phyloP scores from a whole-genome alignment of 2,888 invertebrate genomes.

The Oegoconia quadripuncta region DNA sequence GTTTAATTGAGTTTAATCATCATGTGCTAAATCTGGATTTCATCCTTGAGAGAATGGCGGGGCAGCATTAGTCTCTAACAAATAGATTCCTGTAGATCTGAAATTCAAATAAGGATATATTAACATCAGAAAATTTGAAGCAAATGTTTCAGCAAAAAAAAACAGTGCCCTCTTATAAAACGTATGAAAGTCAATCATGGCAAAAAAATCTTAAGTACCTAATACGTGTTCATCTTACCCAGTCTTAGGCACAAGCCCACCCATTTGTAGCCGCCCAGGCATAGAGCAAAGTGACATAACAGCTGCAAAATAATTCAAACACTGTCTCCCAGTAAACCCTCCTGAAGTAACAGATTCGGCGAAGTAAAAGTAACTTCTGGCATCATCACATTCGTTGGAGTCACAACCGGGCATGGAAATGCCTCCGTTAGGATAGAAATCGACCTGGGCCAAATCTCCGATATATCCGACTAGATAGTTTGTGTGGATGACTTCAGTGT shows the following conservation, averaged over 20 bases:
- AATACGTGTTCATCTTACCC: conserved; percentile 36
- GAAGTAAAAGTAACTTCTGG: conserved; percentile 46
- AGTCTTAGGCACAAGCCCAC: conserved; percentile 48
- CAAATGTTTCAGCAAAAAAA: too few species aligned
- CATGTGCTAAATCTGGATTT: conserved; percentile 10
- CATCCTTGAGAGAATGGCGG: conserved; percentile 48
- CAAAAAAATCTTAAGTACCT: too few species aligned
- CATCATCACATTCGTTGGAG: conserved; percentile 49
- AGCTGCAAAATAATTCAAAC: conserved; percentile 47
- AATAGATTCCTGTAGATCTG: conserved; percentile 45
- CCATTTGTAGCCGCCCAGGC: conserved; percentile 47
- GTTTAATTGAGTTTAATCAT: conserved; percentile 5
- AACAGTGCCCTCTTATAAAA: too few species aligned
- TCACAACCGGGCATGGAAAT: conserved; percentile 56
- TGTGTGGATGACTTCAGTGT: conserved; percentile 59
- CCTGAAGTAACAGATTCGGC: conserved; percentile 47
- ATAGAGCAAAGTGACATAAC: conserved; percentile 37
- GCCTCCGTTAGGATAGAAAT: conserved; percentile 59
- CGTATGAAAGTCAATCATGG: not conserved
- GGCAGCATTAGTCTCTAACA: conserved; percentile 45
- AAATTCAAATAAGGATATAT: too few species aligned
- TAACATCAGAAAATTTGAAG: too few species aligned
- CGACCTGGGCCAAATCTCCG: conserved; percentile 44
- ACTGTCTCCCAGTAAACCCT: conserved; percentile 50
- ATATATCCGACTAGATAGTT: conserved; percentile 51